A percentile compares a stretch with the other conserved stretches of the same genome.
Conservation (phyloP, 2,888 invertebrate species). For the Pantelozetes paolii region DNA sequence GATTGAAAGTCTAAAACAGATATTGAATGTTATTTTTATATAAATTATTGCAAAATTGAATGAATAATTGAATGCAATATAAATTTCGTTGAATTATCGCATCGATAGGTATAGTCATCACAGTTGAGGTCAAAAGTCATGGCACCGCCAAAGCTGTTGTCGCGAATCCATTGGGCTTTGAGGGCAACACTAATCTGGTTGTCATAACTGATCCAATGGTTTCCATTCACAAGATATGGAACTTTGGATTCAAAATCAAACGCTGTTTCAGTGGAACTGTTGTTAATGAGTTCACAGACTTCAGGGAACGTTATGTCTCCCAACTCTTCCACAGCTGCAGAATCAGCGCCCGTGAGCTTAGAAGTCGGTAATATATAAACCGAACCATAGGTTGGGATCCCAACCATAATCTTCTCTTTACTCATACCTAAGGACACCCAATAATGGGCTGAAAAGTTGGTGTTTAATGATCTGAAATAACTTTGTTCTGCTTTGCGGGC, state of each 20-base stretch:
- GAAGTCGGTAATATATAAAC: constrained; percentile 66
- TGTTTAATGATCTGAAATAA: constrained; percentile 67
- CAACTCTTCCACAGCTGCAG: constrained; percentile 68
- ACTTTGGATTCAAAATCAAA: constrained; percentile 68
- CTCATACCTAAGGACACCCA: constrained; percentile 72
- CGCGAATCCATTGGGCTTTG: constrained; percentile 52
- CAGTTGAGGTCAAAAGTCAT: constrained; percentile 78
- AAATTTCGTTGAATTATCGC: constrained; percentile 20
- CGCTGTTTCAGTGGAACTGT: constrained; percentile 50
- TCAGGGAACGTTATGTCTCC: constrained; percentile 68
- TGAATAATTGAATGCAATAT: constrained; percentile 27
- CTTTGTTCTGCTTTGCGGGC: constrained; percentile 60
- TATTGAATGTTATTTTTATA: no score
- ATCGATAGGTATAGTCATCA: constrained; percentile 61
- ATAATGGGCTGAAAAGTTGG: constrained; percentile 70
- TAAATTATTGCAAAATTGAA: constrained; percentile 6
- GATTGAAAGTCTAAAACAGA: no score
- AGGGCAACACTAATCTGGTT: constrained; percentile 64
- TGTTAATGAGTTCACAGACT: constrained; percentile 29
- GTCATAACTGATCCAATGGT: constrained; percentile 81
- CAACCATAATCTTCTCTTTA: constrained; percentile 70
- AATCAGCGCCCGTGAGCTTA: constrained; percentile 54
- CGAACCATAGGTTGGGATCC: constrained; percentile 83
- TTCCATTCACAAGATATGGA: constrained; percentile 66
- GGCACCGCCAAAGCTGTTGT: constrained; percentile 62